Base-by-base conservation (phyloP, 2,888 invertebrate genomes). In the Troides aeacus region DNA sequence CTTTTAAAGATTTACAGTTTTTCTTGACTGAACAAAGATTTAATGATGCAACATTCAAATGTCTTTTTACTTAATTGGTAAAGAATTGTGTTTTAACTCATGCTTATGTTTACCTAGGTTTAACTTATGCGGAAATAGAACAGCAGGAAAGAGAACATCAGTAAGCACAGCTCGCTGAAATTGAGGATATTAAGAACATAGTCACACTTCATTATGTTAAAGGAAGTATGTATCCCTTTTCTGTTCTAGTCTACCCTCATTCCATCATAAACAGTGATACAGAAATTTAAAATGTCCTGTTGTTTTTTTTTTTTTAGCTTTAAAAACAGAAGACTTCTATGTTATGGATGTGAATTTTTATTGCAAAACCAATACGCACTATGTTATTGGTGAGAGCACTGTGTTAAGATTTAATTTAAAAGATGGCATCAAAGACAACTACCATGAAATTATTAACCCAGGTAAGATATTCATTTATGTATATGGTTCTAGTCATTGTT, bases 311-410 rank as follows among this genome's bases (percentile, higher is more conserved):
- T 63, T 76, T 36, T 78, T 24, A 90, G 91, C 74, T 30, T 79
- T 88, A 12, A 59, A 80, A 0, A 78, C 82, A 0, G 81, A 85
- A 65, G 80, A 86, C 59, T 81, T 92, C 2, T 91, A 81, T 50
- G 0, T 92, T 1, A 88, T 92, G 72, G 91, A 92, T 69, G 86
- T 92, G 0, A 92, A 91, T 69, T 79, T 59, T 17, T 87, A 79
- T 70, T 92, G 91, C 71, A 80, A 83, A 57, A 71, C 79, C 0
- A 59, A 58, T 12, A 60, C 63, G 0, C 75, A 78, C 0, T 87
- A 83, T 62, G 66, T 90, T 0, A 81, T 91, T 0, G 90, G 82
- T 0, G 92, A 92, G 70, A 76, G 78, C 23, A 83, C 89, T 0
- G 72, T 92, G 0, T 71, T 90, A 2, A 77, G 87, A 0, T 92